Evolutionary conservation across 1,140 invertebrate species (phyloP), one percentile per base, ranked within the genome.

Genomic region (Camponotus pennsylvanicus): DNA sequence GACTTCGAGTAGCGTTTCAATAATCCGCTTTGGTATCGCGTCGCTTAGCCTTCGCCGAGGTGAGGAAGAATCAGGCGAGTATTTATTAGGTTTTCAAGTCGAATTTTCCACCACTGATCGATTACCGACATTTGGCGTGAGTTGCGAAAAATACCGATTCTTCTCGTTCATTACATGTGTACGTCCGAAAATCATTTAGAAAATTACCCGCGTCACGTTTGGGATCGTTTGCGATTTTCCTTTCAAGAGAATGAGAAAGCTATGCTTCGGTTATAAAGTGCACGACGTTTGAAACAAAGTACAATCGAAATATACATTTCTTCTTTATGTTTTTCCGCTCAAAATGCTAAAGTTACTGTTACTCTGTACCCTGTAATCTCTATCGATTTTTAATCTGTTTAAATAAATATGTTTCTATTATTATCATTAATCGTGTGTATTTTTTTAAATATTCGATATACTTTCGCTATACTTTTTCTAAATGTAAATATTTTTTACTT

Each of bases 1-100:
- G 59, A 80, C 69, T 90, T 63, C 61, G 86, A 77, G 59, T 11
- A 57, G 57, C 86, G 57, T 90, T 85, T 88, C 89, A 88, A 91
- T 90, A 90, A 91, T 90, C 89, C 89, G 89, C 79, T 91, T 88
- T 87, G 77, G 87, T 86, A 86, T 89, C 84, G 84, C 76, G 57
- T 71, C 59, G 67, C 55, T 57, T 49, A 52, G 66, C 37, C 40
- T 73, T 40, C 79, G 15, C 59, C n/a, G 57, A 57, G 32, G 66
- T 73, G 73, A 69, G 37, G 37, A 73, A 75, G 55, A 52, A 70
- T 55, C 40, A 34, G 40, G 9, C 57, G 34, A 27, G 55, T 57
- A 69, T 83, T 75, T 83, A 83, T 83, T 83, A 83, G 79, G 69
- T 83, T 83, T 55, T 83, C 79, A 75, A 83, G 79, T 75, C 79